Base-by-base conservation (phyloP, 2,888 invertebrate genomes). In the Digitonthophagus gazella region DNA sequence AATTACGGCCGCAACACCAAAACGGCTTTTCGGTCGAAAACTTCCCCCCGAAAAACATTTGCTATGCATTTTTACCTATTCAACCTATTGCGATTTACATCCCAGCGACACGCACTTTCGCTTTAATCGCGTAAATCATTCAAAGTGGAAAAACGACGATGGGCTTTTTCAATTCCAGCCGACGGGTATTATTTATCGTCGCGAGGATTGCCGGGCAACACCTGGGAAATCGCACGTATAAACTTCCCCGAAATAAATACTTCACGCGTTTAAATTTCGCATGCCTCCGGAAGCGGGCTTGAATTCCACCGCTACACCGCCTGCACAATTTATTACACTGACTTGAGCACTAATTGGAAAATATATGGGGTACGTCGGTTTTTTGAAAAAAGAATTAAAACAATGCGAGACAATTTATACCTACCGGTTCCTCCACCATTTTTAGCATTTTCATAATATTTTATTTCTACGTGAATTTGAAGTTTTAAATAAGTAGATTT, bases 181-280 rank as follows among this genome's bases (percentile, higher is more conserved):
- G 28, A 44, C 28, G 28, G 11, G 28, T 44, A 44, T 44, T 44
- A 44, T 44, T 44, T 44, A 44, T 44, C 28, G 11, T 44, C 28
- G 11, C 28, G 28, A 8, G 28, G 6, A 44, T 44, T 44, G 28
- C 28, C 2, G 28, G 28, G 58, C 15, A 58, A 58, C 58, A 58
- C 58, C 58, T 58, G 58, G 58, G 58, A 58, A 58, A 58, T 58
- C 58, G 58, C 58, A 58, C n/a, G 18, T 15, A 58, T 58, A 58
- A 58, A 58, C 58, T 58, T 15, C 3, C 28, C 16, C 16, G 58
- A 58, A 58, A 58, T 58, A 18, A 58, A 58, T 58, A 58, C 58
- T 58, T 16, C 58, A 15, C 18, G 58, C 18, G 4, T 58, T 58
- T 58, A 18, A 58, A 58, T 58, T 58, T 58, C n/a, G 18, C 58